These are phyloP conservation scores for Ornithoptera alexandrae DNA, from an alignment of 2,888 invertebrate species.

Conservation along the genomic window DNA sequence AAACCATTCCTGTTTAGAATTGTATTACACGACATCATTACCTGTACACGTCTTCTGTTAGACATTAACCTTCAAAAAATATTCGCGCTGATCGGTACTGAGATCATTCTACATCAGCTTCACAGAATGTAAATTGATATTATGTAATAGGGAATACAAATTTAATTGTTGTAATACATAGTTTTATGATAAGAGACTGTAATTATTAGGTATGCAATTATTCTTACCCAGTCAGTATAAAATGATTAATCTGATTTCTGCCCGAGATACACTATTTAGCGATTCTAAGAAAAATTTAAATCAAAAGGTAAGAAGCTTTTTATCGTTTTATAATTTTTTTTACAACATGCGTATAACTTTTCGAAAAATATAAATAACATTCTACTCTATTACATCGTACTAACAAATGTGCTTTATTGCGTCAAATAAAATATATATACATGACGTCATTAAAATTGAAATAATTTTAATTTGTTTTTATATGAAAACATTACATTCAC, in stretches of 20 bases:
- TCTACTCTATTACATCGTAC: not conserved
- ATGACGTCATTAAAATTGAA: not conserved
- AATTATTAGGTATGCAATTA: not conserved
- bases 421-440: not conserved
- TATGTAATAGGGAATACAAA: not conserved
- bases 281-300: no score
- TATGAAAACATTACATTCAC: not conserved
- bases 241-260: no score
- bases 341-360: not conserved
- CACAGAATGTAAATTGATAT: not conserved
- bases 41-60: no score
- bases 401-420: not conserved
- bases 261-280: no score
- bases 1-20: no score
- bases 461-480: not conserved
- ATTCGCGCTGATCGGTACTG: no score
- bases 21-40: not conserved
- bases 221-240: no score
- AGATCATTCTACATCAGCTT: not conserved
- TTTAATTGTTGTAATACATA: not conserved
- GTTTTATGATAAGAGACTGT: not conserved
- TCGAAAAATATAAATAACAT: not conserved
- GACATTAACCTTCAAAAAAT: no score
- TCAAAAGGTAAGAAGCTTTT: no score
- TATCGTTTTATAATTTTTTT: no score